phyloP scores from a whole-genome alignment of 2,888 invertebrate genomes.

The Temnothorax unifasciatus region DNA sequence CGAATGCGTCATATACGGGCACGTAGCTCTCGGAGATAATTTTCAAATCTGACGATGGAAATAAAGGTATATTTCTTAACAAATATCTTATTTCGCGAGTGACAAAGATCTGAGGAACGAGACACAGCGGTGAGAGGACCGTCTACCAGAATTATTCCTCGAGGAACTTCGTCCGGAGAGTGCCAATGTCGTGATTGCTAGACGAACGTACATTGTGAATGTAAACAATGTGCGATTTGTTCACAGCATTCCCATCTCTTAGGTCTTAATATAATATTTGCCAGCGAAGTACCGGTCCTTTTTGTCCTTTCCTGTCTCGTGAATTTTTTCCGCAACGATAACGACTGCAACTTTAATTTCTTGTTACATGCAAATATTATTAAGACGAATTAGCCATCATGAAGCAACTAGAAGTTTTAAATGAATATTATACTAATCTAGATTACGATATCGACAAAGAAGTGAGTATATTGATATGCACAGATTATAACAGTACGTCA shows the following conservation, averaged over 20 bases:
- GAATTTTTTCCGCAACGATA: neutral
- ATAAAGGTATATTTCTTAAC: too few relatives aligned
- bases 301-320: neutral
- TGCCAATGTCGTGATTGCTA: neutral
- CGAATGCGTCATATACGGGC: too few relatives aligned
- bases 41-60: too few relatives aligned
- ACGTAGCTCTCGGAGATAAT: too few relatives aligned
- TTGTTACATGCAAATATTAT: neutral
- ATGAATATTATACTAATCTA: slow-evolving; percentile 2
- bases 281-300: neutral
- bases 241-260: neutral
- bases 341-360: neutral
- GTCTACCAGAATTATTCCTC: neutral
- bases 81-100: neutral
- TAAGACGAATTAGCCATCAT: neutral
- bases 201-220: neutral
- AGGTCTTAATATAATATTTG: neutral
- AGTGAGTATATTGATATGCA: neutral
- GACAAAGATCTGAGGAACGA: neutral
- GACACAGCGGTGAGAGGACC: neutral
- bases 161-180: neutral
- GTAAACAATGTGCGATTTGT: neutral
- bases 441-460: neutral
- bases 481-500: neutral
- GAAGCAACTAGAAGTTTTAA: neutral